phyloP scores from a whole-genome alignment of 2,113 vertebrate genomes.

The Dinomys branickii region DNA sequence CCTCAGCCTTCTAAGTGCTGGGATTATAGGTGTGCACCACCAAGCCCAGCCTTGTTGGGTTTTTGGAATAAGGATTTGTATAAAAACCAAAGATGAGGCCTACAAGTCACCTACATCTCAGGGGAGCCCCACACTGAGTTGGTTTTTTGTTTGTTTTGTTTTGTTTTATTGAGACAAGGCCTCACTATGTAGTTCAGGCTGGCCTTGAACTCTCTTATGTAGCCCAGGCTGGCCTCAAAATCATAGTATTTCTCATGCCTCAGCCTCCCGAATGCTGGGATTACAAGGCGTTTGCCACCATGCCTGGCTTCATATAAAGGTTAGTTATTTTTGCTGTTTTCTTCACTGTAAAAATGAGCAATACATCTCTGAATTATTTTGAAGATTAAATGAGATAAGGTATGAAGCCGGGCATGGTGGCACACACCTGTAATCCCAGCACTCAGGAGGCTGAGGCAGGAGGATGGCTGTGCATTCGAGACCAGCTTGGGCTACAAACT shows the following conservation, averaged over 20 bases:
- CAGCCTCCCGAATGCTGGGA: neutral
- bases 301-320: neutral
- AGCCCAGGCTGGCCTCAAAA: no score
- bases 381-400: constrained; percentile 19
- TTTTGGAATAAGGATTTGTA: neutral
- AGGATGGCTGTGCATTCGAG: no score
- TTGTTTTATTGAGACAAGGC: neutral
- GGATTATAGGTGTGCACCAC: neutral
- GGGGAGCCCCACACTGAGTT: neutral
- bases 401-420: no score
- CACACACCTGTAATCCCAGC: no score
- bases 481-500: no score
- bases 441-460: no score
- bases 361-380: neutral
- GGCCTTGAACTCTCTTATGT: neutral
- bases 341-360: constrained; percentile 9
- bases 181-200: no score
- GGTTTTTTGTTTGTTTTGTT: neutral
- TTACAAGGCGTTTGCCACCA: neutral
- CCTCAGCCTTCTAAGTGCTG: neutral
- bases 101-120: neutral
- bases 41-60: neutral
- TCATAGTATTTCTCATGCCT: neutral
- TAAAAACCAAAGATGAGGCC: neutral
- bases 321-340: constrained; percentile 8